Base-by-base conservation (phyloP, 2,888 invertebrate species). In the Eurytoma californica region DNA sequence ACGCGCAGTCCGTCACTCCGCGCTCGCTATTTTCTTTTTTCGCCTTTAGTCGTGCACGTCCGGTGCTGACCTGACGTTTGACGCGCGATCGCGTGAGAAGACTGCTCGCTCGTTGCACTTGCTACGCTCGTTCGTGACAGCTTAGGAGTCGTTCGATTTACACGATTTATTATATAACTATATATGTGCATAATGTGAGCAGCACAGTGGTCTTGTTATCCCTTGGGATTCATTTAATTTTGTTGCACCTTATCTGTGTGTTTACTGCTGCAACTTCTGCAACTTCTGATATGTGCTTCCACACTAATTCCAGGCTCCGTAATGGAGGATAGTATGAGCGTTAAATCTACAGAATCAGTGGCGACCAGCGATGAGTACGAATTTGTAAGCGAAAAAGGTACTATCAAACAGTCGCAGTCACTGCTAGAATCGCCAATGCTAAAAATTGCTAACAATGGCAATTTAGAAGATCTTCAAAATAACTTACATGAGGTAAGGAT, bases 291-390 rank as follows among this genome's bases (percentile, higher is more conserved):
- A 51, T 70, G 60, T 18, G 49, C 60, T 55, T 73, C 57, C 13
- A 18, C 57, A 57, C 49, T 5, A 55, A 58, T 84, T 84, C 14
- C 76, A 88, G 89, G 85, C 82, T 85, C 91, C 89, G 91, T 91
- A 90, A 93, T 93, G 93, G 93, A 93, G 91, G 93, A 93, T 91
- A 93, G 92, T 89, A 90, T 93, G 86, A 94, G 94, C 86, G 92
- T 93, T 51, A 93, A 93, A 90, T 94, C 94, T 79, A 92, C 93
- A 86, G 94, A 94, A 90, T 94, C 94, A 81, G 91, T 93, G 86
- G 93, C 93, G 76, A 93, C 93, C 80, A 93, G 93, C 86, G 94
- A 94, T 83, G 94, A 94, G 88, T 94, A 94, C 90, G 94, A 94
- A 88, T 92, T 94, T 84, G 93, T 94, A 79, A 92, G 92, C 82